Evolutionary conservation across 2,888 invertebrate species (phyloP).

Genomic region (Scaptomyza polygonia): DNA sequence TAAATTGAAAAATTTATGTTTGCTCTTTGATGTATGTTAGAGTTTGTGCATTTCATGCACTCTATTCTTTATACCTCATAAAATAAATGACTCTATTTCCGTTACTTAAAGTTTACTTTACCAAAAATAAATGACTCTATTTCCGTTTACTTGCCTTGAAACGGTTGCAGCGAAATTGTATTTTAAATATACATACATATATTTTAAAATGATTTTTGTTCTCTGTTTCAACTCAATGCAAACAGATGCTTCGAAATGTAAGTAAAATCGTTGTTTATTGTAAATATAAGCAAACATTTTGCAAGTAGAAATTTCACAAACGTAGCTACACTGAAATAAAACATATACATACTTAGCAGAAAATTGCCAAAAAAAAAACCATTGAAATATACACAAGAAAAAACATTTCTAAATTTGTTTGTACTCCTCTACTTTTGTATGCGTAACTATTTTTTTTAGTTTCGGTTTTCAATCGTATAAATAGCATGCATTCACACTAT

Average conservation of each 20-base stretch:
- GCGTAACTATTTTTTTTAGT: not conserved
- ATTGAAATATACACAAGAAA: no score
- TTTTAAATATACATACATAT: conserved; percentile 18
- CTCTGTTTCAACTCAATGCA: conserved; percentile 76
- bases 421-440: not conserved
- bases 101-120: conserved; percentile 33
- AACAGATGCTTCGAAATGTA: conserved; percentile 84
- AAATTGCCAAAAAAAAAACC: no score
- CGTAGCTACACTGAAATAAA: conserved; percentile 13
- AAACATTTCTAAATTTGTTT: no score
- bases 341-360: no score
- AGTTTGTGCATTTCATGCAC: conserved; percentile 12
- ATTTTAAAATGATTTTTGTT: conserved; percentile 48
- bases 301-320: conserved; percentile 15
- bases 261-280: conserved; percentile 68
- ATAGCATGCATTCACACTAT: conserved; percentile 36
- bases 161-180: not conserved
- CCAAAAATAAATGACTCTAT: conserved; percentile 49
- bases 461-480: conserved; percentile 19
- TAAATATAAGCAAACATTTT: conserved; percentile 25
- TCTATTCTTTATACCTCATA: conserved; percentile 5
- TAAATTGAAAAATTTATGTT: conserved; percentile 26
- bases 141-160: conserved; percentile 25
- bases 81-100: conserved; percentile 48
- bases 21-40: conserved; percentile 46